Base-by-base conservation (phyloP, 2,888 invertebrate genomes). In the Tachystola acroxantha region DNA sequence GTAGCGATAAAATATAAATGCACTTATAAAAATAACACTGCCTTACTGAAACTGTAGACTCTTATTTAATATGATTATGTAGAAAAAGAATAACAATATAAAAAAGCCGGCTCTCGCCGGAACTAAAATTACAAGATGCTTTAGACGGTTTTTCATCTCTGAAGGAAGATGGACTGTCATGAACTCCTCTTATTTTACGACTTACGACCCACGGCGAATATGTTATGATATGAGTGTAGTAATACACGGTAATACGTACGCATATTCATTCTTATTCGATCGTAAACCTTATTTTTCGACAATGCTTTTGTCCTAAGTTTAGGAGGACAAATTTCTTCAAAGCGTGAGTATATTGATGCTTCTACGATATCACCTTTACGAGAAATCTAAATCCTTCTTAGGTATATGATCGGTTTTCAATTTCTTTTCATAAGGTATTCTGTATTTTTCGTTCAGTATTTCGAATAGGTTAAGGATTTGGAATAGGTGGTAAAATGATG, bases 121-220 rank as follows among this genome's bases (percentile, higher is more conserved):
- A 16, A 16, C 3, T 4, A 6, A 16, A 16, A 4, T 16, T 16
- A 16, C 16, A 16, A 3, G 16, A 16, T 16, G 16, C 16, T 16
- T 16, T 16, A 4, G 16, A 16, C 16, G 16, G 16, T 16, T 24
- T 37, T 33, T 37, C 33, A 37, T 33, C 32, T 14, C 13, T 11
- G 6, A 16, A 16, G 16, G 6, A 33, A 37, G 10, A 24, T 12
- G 10, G 24, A 33, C 26, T 34, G 24, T 3, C 25, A n/a, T 27
- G 39, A 33, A 36, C 36, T 36, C 38, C 33, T 42, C 31, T 32
- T 39, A 29, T 39, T 42, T 43, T 43, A 43, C 32, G 39, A 43
- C 31, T 12, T 11, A 11, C 27, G 19, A 20, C 14, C 33, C 25
- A 25, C 25, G 6, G 14, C 13, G 30, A 39, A 46, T 40, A 34